phyloP scores from a whole-genome alignment of 2,113 vertebrate species.

The Podarcis muralis region DNA sequence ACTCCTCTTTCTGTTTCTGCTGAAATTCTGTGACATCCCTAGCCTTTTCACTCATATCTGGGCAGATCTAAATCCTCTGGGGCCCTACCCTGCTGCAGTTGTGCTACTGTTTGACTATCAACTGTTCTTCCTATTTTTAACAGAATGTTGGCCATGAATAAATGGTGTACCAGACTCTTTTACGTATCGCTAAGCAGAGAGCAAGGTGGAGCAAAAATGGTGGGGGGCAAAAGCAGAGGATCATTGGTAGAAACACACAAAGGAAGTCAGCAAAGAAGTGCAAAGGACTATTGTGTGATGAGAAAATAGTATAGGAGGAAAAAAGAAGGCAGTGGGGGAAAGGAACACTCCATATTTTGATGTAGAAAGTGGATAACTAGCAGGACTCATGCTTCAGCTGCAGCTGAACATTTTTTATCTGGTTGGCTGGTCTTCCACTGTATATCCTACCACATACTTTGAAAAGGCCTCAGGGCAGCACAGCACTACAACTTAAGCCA shows the following conservation, averaged over 20 bases:
- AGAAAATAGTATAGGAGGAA: background rate
- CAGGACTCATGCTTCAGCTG: background rate
- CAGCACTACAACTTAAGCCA: background rate
- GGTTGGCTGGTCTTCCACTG: background rate
- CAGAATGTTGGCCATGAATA: background rate
- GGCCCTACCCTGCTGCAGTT: background rate
- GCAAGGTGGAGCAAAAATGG: background rate
- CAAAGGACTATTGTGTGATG: background rate
- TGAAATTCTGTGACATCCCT: no score
- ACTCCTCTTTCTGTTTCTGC: no score
- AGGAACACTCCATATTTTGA: background rate
- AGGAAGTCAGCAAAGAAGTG: background rate
- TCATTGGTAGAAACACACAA: background rate
- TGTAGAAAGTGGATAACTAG: background rate
- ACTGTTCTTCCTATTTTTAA: background rate
- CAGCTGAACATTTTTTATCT: background rate
- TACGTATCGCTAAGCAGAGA: background rate
- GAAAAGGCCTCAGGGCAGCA: background rate
- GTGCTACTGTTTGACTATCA: background rate
- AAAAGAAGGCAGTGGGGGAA: background rate
- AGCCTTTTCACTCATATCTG: background rate
- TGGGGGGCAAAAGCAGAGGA: background rate
- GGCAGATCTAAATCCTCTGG: background rate
- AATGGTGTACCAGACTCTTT: background rate
- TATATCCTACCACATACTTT: background rate